A percentile compares a stretch with the other conserved stretches of the same genome.
These are phyloP conservation scores for Aphelenchoides fujianensis DNA, from an alignment of 1,140 invertebrate genomes.

Conservation along the genomic window DNA sequence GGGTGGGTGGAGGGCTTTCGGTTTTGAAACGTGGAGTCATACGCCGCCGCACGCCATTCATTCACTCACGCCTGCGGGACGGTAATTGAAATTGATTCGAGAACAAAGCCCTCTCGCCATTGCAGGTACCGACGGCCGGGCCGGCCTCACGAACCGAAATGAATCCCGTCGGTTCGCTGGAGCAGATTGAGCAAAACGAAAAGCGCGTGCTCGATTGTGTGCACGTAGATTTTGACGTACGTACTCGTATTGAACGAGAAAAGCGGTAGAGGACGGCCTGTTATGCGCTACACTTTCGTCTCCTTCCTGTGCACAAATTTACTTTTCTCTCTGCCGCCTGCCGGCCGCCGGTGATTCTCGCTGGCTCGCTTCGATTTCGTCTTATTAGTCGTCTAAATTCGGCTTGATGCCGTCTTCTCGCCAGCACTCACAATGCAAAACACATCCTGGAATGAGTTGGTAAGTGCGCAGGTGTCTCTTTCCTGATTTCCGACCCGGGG, in stretches of 20 bases:
- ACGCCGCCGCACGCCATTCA: too few relatives aligned
- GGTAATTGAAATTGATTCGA: slow-evolving; percentile 1
- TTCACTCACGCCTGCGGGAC: not conserved
- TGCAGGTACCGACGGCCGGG: too few relatives aligned
- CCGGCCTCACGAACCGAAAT: too few relatives aligned
- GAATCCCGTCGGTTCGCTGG: too few relatives aligned
- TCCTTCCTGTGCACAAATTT: not conserved
- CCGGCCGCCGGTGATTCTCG: too few relatives aligned
- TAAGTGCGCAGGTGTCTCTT: too few relatives aligned
- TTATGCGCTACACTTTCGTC: not conserved
- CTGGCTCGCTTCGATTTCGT: not conserved
- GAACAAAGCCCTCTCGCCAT: too few relatives aligned
- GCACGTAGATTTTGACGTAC: not conserved
- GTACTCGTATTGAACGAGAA: not conserved
- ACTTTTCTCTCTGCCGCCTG: not conserved
- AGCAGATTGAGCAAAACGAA: too few relatives aligned
- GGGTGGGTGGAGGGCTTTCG: too few relatives aligned
- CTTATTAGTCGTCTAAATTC: not conserved
- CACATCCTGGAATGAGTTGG: not conserved
- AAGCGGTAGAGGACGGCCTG: not conserved
- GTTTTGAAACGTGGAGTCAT: too few relatives aligned
- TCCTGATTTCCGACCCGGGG: too few relatives aligned
- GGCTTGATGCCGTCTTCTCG: not conserved
- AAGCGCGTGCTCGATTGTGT: not conserved
- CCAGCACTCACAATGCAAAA: not conserved